Evolutionary conservation across 2,888 invertebrate species (phyloP).

Genomic region (Cacoxenus indagator): DNA sequence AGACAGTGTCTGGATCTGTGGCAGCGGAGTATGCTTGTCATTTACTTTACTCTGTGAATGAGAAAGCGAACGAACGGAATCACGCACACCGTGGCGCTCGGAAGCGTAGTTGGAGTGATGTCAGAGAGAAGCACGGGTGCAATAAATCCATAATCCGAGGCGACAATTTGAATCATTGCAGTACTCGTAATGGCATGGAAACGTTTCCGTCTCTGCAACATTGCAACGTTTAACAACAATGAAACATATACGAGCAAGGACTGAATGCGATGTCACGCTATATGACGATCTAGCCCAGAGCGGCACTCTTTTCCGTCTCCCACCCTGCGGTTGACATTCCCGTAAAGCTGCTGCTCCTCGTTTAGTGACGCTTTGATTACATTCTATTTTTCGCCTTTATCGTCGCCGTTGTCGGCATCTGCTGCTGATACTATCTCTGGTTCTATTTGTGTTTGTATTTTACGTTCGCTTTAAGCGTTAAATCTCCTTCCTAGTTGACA

Average conservation of each 20-base stretch:
- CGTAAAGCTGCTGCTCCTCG: neutral
- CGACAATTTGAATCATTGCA: constrained; percentile 62
- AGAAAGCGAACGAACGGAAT: neutral
- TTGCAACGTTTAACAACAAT: neutral
- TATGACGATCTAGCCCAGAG: neutral
- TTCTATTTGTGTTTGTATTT: neutral
- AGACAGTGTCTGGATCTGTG: too few species aligned
- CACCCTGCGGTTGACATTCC: too few species aligned
- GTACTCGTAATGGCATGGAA: constrained; percentile 9
- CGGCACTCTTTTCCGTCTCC: too few species aligned
- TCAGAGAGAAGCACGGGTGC: constrained; percentile 37
- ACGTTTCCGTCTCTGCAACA: neutral
- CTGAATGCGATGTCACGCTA: neutral
- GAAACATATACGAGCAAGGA: neutral
- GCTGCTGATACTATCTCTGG: neutral
- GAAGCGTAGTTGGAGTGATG: neutral
- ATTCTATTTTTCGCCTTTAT: neutral
- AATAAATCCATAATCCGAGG: constrained; percentile 63
- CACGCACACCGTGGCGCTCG: too few species aligned
- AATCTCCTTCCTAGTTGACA: constrained; percentile 9
- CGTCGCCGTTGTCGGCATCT: neutral
- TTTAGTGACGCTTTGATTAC: neutral
- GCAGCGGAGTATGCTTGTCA: too few species aligned
- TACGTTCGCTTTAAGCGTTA: constrained; percentile 5
- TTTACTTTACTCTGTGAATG: too few species aligned